Percentiles rank a stretch among this genome's conserved stretches.
Evolutionary conservation across 2,888 invertebrate genomes (phyloP).

Genomic region (Drosophila merina): DNA sequence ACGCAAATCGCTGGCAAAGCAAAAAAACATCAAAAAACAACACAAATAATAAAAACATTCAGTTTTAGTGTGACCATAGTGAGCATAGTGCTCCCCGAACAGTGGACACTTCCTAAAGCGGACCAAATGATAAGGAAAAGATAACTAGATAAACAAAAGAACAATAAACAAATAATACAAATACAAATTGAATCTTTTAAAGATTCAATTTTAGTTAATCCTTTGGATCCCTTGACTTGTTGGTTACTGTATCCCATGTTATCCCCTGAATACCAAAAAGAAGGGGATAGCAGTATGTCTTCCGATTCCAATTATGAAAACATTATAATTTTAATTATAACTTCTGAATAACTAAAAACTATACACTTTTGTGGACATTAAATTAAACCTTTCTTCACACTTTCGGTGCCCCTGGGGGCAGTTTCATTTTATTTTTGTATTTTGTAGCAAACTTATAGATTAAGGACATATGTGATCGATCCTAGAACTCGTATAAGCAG

Average conservation of each 20-base stretch:
- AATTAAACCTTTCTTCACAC: no score
- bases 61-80: slow-evolving; percentile 12
- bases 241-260: background rate
- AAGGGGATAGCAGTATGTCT: slow-evolving; percentile 1
- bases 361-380: background rate
- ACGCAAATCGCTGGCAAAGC: slow-evolving; percentile 50
- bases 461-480: slow-evolving; percentile 42
- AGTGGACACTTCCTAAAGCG: background rate
- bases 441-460: slow-evolving; percentile 48
- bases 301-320: background rate
- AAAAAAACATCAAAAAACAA: slow-evolving; percentile 28
- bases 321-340: background rate
- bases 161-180: background rate
- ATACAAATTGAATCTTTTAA: background rate
- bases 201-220: background rate
- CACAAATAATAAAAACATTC: slow-evolving; percentile 8
- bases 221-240: background rate
- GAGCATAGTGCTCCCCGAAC: background rate
- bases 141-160: background rate
- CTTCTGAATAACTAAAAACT: background rate
- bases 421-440: slow-evolving; percentile 25
- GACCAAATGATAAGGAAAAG: background rate
- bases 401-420: slow-evolving; percentile 18
- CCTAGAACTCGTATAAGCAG: slow-evolving; percentile 30
- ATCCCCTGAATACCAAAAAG: background rate